Percentiles rank a stretch among this genome's conserved stretches.
Evolutionary conservation across 2,888 invertebrate genomes (phyloP).

Genomic region (Spicauda simplicius): DNA sequence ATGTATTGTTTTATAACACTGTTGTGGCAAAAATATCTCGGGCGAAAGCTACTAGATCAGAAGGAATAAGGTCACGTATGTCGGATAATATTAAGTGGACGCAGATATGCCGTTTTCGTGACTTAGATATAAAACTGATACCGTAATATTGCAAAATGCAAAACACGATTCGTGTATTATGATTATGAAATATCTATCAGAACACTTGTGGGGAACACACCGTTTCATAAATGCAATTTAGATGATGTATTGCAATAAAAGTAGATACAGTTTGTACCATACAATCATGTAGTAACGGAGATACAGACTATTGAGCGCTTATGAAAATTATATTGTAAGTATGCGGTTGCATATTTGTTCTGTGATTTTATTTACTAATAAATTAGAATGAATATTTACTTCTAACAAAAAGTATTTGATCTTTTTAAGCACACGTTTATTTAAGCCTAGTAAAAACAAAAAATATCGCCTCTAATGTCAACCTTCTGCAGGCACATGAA

Average conservation of each 20-base stretch:
- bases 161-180: slow-evolving; percentile 30
- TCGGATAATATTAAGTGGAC: slow-evolving; percentile 70
- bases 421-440: too few relatives aligned
- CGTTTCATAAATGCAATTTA: slow-evolving; percentile 29
- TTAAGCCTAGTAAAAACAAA: too few relatives aligned
- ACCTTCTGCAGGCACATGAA: too few relatives aligned
- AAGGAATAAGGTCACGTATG: slow-evolving; percentile 75
- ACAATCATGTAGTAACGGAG: slow-evolving; percentile 9
- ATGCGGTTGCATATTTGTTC: background rate
- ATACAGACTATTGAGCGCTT: slow-evolving; percentile 6
- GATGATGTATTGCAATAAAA: slow-evolving; percentile 27
- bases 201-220: slow-evolving; percentile 25
- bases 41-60: slow-evolving; percentile 54
- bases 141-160: slow-evolving; percentile 43
- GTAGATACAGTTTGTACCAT: slow-evolving; percentile 15
- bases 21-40: slow-evolving; percentile 49
- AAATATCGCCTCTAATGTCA: too few relatives aligned
- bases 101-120: slow-evolving; percentile 73
- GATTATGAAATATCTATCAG: slow-evolving; percentile 32
- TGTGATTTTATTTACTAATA: too few relatives aligned
- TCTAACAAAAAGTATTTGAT: too few relatives aligned
- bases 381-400: too few relatives aligned
- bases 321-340: slow-evolving; percentile 1
- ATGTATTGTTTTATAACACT: slow-evolving; percentile 42
- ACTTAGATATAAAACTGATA: slow-evolving; percentile 57